Conservation (phyloP, 2,797 vertebrate species). For the Okamejei kenojei region DNA sequence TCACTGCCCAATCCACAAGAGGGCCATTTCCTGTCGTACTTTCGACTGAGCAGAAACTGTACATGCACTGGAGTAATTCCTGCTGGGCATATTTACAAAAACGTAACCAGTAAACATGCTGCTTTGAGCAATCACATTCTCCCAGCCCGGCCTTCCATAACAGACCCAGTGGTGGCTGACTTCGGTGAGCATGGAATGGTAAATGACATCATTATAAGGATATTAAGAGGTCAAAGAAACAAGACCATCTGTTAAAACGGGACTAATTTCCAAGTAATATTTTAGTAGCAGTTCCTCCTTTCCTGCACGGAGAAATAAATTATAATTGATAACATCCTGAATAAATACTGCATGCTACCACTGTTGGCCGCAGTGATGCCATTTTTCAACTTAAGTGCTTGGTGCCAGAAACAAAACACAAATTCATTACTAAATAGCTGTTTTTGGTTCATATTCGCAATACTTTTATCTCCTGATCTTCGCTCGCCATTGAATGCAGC, state of each 20-base stretch:
- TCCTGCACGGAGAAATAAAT: conserved; percentile 89
- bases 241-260: conserved; percentile 86
- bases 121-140: conserved; percentile 27
- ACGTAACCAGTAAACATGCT: conserved; percentile 33
- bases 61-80: conserved; percentile 8
- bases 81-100: conserved; percentile 36
- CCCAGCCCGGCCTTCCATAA: conserved; percentile 43
- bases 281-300: conserved; percentile 83
- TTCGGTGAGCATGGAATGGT: conserved; percentile 77
- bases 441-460: conserved; percentile 23
- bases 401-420: conserved; percentile 73
- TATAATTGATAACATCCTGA: conserved; percentile 93
- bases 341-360: conserved; percentile 93
- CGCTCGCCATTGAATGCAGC: not conserved
- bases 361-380: conserved; percentile 76
- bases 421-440: conserved; percentile 53
- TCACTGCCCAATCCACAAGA: not conserved
- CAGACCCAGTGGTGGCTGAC: conserved; percentile 58
- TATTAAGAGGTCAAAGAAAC: conserved; percentile 97
- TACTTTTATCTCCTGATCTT: conserved; percentile 3
- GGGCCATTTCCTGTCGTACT: not conserved
- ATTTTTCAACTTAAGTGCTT: conserved; percentile 95
- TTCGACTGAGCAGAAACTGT: not conserved
- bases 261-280: conserved; percentile 97
- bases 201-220: conserved; percentile 98